Percentiles rank a stretch among this genome's conserved stretches.
These are phyloP conservation scores for Alloplasta piceator DNA, from an alignment of 2,888 invertebrate genomes.

Conservation along the genomic window DNA sequence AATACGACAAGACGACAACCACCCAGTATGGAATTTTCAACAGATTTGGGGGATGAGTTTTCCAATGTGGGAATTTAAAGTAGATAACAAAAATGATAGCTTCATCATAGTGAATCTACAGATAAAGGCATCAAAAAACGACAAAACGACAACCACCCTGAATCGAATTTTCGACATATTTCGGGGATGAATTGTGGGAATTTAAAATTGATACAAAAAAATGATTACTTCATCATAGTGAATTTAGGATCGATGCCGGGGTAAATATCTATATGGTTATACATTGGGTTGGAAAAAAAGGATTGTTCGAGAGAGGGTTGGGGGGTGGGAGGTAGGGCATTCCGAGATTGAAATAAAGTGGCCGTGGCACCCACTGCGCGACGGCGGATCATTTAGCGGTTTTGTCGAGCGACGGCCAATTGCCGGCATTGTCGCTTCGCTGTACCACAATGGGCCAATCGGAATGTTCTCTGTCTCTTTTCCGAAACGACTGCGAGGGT, in stretches of 20 bases:
- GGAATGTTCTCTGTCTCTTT: slow-evolving; percentile 82
- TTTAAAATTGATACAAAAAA: neutral
- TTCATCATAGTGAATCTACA: no score
- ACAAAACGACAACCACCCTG: no score
- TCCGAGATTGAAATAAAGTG: slow-evolving; percentile 83
- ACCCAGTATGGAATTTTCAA: no score
- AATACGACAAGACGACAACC: no score
- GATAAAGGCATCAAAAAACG: no score
- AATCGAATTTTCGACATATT: no score
- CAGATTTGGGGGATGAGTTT: no score
- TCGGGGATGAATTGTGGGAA: no score
- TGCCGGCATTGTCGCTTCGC: slow-evolving; percentile 83
- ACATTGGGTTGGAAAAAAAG: slow-evolving; percentile 49
- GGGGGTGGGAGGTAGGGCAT: slow-evolving; percentile 73
- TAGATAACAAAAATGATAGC: no score
- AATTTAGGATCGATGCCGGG: neutral
- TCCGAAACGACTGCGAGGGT: slow-evolving; percentile 68
- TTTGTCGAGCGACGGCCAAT: slow-evolving; percentile 84
- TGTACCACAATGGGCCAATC: slow-evolving; percentile 84
- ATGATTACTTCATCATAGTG: neutral
- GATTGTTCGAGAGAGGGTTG: slow-evolving; percentile 48
- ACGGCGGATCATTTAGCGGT: slow-evolving; percentile 84
- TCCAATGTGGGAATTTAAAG: no score
- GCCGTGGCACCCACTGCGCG: slow-evolving; percentile 81
- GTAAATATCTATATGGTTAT: slow-evolving; percentile 1